Evolutionary conservation across 92 coral and sea anemone genomes (phyloP).

Genomic region (Zoanthus gigantus): DNA sequence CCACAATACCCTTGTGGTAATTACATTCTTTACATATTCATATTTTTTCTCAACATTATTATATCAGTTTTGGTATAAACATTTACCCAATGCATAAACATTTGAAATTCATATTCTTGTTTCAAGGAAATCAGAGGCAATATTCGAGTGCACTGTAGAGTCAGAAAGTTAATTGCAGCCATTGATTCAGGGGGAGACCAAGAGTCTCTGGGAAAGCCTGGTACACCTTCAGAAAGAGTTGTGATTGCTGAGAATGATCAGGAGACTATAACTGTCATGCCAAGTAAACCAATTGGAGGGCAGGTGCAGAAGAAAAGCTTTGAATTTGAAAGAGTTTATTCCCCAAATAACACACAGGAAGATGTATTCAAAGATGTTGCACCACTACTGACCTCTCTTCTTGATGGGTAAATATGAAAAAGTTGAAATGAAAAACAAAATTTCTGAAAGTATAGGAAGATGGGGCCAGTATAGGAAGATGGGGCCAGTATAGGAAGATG

Average conservation of each 20-base stretch:
- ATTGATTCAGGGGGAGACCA: constrained; percentile 85
- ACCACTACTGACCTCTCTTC: constrained; percentile 87
- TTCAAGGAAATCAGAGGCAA: constrained; percentile 96
- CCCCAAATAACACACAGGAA: constrained; percentile 72
- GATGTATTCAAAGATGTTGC: constrained; percentile 85
- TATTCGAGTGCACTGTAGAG: constrained; percentile 96
- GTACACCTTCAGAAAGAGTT: constrained; percentile 92
- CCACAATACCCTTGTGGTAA: constrained; percentile 96
- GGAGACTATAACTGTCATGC: constrained; percentile 83
- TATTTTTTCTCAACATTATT: too few relatives aligned
- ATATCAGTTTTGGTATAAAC: background rate
- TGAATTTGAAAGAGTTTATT: constrained; percentile 96
- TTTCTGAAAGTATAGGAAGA: too few relatives aligned
- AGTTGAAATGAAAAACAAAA: background rate
- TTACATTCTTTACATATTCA: background rate
- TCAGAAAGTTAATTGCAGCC: constrained; percentile 86
- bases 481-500: too few relatives aligned
- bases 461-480: background rate
- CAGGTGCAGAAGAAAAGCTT: constrained; percentile 73
- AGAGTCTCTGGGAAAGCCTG: constrained; percentile 78
- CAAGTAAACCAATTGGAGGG: constrained; percentile 88
- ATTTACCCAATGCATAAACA: too few relatives aligned
- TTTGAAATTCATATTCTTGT: background rate
- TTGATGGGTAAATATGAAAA: constrained; percentile 76
- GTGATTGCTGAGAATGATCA: constrained; percentile 79